phyloP scores from a whole-genome alignment of 2,888 invertebrate genomes.

The Cactoblastis cactorum region DNA sequence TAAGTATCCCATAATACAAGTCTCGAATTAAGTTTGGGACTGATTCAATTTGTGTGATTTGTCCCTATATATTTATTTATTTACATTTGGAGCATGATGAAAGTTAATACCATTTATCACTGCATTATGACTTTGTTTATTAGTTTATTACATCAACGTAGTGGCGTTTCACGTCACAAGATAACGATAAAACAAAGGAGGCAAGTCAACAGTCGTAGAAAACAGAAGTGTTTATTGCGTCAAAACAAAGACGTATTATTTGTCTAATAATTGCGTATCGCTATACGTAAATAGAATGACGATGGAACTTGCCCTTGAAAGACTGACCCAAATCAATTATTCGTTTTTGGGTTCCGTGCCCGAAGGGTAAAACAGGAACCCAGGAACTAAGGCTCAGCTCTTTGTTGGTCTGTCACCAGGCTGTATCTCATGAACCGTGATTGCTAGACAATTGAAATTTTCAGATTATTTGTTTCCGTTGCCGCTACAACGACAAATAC shows the following conservation, averaged over 20 bases:
- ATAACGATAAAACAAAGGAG: neutral
- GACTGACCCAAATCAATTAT: neutral
- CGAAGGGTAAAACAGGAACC: neutral
- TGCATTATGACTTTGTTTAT: neutral
- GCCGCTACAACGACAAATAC: no score
- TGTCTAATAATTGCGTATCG: neutral
- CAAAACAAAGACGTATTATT: neutral
- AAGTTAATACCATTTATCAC: neutral
- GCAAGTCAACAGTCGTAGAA: neutral
- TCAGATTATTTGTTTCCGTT: no score
- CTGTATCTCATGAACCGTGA: no score
- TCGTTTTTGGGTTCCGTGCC: neutral
- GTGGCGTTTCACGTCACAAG: neutral
- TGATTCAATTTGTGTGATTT: no score
- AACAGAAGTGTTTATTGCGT: neutral
- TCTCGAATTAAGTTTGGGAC: no score
- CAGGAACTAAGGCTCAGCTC: neutral
- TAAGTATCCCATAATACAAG: no score
- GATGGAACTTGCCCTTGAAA: neutral
- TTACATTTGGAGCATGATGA: neutral
- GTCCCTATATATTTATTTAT: neutral
- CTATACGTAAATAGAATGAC: conserved; percentile 5
- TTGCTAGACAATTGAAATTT: no score
- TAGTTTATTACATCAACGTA: neutral
- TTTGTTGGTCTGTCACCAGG: no score